Base-by-base conservation (phyloP, 2,888 invertebrate species). In the Spialia ferax region DNA sequence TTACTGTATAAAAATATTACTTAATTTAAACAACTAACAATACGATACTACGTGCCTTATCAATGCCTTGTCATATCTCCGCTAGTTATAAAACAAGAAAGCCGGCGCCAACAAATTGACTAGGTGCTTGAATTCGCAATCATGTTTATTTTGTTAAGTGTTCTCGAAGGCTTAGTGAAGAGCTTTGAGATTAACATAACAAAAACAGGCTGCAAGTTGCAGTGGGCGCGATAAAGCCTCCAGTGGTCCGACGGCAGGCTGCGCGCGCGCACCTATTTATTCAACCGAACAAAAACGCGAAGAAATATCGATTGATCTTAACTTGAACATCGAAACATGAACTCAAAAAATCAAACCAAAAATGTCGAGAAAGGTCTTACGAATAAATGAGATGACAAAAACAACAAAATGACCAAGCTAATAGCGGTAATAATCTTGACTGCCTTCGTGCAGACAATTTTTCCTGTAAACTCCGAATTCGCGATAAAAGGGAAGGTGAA, bases 191-290 rank as follows among this genome's bases (percentile, higher is more conserved):
- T 89, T 88, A 86, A 84, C 84, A 85, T 84, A 87, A 73, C 85
- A 86, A 87, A 87, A 77, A 75, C 77, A 86, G 87, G 89, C 88
- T 90, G 86, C 85, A 86, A 81, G 84, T 83, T 88, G 87, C 87
- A 87, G 81, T 74, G 80, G 79, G 76, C 79, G 75, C 85, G 82
- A 86, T 87, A 86, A 82, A 89, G 87, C 91, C 90, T 91, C 86
- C 92, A 93, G 93, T 93, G 85, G 86, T 83, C 74, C 85, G 79
- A 82, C 87, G 87, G 87, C 88, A 76, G 81, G 77, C 84, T 79
- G 86, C 89, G 92, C 92, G 92, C 89, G 91, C 93, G 77, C 85
- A 77, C 75, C 50, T 57, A 65, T 57, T 59, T 50, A 57, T 57
- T 65, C 48, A 57, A 35, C n/a, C 23, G 35, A 50, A 23, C n/a